Base-by-base conservation (phyloP, 64 coral and sea anemone genomes). In the Montipora cactus region DNA sequence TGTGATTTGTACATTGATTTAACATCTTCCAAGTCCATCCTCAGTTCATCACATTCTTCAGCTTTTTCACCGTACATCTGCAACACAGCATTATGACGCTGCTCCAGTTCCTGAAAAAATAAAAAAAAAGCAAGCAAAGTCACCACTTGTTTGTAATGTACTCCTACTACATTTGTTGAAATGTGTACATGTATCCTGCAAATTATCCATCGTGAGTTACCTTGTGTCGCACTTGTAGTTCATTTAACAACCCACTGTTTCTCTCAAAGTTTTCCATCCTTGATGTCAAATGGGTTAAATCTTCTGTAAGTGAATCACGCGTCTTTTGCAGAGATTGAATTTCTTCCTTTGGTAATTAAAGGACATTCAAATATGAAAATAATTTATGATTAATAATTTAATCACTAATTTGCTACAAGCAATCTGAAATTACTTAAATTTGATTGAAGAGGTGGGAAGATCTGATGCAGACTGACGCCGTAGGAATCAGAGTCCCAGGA, bases 31-130 rank as follows among this genome's bases (percentile, higher is more conserved):
- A 99, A 78, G 46, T 99, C 98, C 84, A 99, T 86, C 21, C 80
- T 95, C 28, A 99, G 69, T 52, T 99, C 98, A 2, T 99, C 98
- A 6, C 95, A 92, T 67, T 99, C 89, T 46, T 99, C 98, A 44
- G 96, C 95, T 88, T 99, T 99, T 62, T 99, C 98, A 45, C 98
- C 98, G 71, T 99, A 99, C 98, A 99, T 99, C 68, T 99, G 98
- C 14, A 99, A 81, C 44, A 99, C 89, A 14, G 98, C 98, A 73
- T 99, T 99, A 79, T 99, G 96, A 12, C 92, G 84, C 69, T 96
- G 95, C 25, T 99, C 45, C 2, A 91, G 84, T 2, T 90, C 98
- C 98, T 99, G 37, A 49, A 19, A 71, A 3, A 14, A n/a, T n/a
- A n/a, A n/a, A 5, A 71, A 71, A 4, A 21, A 71, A 23, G 5